Conservation (phyloP, 2,113 vertebrate genomes). For the Trogon surrucura region DNA sequence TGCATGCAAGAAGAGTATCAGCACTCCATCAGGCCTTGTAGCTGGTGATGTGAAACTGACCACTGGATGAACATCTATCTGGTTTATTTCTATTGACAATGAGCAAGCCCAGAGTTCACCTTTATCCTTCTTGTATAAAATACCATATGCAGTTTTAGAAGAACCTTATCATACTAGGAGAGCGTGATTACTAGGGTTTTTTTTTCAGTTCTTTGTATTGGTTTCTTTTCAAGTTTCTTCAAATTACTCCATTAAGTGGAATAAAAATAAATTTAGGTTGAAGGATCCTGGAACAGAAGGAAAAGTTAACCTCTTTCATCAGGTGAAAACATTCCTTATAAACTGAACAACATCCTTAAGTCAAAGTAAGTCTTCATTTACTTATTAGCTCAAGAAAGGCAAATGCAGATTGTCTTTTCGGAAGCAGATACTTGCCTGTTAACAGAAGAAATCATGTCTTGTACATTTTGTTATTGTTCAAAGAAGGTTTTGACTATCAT, state of each 20-base stretch:
- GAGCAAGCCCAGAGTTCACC: neutral
- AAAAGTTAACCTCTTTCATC: neutral
- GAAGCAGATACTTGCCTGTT: neutral
- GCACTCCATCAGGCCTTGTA: neutral
- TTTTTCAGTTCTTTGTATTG: neutral
- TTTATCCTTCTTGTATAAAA: neutral
- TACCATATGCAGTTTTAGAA: neutral
- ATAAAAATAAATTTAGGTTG: neutral
- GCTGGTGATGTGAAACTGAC: rapidly evolving
- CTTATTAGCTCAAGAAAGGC: neutral
- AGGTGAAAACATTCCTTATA: neutral
- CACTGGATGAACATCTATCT: neutral
- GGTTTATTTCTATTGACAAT: neutral
- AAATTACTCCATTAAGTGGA: neutral
- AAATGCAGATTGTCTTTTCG: neutral
- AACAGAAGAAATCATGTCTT: neutral
- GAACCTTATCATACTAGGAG: neutral
- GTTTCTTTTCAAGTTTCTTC: neutral
- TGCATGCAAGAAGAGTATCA: rapidly evolving
- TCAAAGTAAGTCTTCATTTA: neutral
- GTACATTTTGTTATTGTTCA: neutral
- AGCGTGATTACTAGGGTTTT: neutral
- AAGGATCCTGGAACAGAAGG: neutral
- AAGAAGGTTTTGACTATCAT: neutral
- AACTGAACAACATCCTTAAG: neutral